Base-by-base conservation (phyloP, 2,888 invertebrate species). In the Panorpa germanica region DNA sequence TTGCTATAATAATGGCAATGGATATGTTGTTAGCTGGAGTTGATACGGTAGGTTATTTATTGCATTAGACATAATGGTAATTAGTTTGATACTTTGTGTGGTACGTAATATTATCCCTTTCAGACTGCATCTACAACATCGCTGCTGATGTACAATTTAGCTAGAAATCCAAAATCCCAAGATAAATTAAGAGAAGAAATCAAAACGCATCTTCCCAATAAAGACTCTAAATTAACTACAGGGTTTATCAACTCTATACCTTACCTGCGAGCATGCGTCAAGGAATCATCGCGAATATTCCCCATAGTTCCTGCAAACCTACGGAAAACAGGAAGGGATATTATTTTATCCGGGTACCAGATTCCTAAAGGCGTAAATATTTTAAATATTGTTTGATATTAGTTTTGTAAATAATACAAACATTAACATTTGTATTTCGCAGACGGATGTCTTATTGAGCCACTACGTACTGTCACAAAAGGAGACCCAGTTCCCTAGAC, bases 191-290 rank as follows among this genome's bases (percentile, higher is more conserved):
- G 59, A 2, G 38, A 50, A 29, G 55, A 59, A 40, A 48, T 58
- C 38, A 41, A 42, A 9, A 45, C 46, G 3, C 39, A 40, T 1
- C 45, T 47, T 15, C 38, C 44, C 3, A 48, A 43, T 18, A 49
- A 44, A 16, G 39, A 48, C 34, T 28, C 36, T 9, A 6, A 11
- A 2, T 15, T 39, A 8, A 37, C 32, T 4, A 14, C 15, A 1
- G 33, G 39, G 4, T 22, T 15, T 23, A 18, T 39, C 10, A 19
- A 24, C 23, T 43, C 48, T 17, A 38, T 59, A 24, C 45, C 48
- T 2, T 71, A 70, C 40, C 47, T 74, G 6, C 63, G 60, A 43
- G 72, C 72, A 3, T 67, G 68, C 39, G 47, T 74, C 4, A 73
- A 70, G 43, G 74, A 74, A 47, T 52, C 65, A 0, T 49, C 63